Percentiles rank a stretch among this genome's conserved stretches.
phyloP scores from a whole-genome alignment of 92 coral and sea anemone genomes.

The Epizoanthus stellaris region DNA sequence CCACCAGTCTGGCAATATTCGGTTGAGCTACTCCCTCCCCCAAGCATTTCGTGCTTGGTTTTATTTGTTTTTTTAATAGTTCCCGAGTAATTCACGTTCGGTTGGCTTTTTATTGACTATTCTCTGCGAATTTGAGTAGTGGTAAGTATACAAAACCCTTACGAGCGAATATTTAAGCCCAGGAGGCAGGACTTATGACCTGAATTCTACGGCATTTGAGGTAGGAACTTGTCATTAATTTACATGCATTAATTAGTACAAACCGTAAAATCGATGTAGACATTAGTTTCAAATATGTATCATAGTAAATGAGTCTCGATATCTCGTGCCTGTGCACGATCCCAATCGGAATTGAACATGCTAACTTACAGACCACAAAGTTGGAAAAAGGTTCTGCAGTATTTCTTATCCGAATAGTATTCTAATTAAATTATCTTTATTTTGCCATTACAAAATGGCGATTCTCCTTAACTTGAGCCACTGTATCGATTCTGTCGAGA shows the following conservation, averaged over 20 bases:
- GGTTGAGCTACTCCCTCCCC: too few species aligned
- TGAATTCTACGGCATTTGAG: background rate
- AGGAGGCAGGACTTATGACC: background rate
- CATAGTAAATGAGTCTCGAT: background rate
- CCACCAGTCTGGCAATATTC: too few species aligned
- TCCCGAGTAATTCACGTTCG: too few species aligned
- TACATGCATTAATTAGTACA: background rate
- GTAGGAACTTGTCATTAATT: background rate
- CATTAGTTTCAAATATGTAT: background rate
- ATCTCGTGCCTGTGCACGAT: background rate
- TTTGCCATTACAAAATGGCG: conserved; percentile 17
- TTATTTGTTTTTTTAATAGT: too few species aligned
- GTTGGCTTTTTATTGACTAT: too few species aligned
- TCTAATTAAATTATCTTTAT: conserved; percentile 18
- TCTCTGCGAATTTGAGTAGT: too few species aligned
- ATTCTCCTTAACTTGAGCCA: conserved; percentile 84
- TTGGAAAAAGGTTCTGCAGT: background rate
- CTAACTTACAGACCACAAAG: background rate
- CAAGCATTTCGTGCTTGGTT: too few species aligned
- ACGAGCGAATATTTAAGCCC: too few species aligned
- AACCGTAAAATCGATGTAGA: background rate
- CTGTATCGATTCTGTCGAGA: conserved; percentile 85
- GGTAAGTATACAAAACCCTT: too few species aligned
- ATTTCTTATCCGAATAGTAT: conserved; percentile 7
- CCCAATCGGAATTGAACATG: background rate